Percentiles rank a stretch among this genome's conserved stretches.
Evolutionary conservation across 1,140 invertebrate genomes (phyloP).

Genomic region (Papilio polyxenes): DNA sequence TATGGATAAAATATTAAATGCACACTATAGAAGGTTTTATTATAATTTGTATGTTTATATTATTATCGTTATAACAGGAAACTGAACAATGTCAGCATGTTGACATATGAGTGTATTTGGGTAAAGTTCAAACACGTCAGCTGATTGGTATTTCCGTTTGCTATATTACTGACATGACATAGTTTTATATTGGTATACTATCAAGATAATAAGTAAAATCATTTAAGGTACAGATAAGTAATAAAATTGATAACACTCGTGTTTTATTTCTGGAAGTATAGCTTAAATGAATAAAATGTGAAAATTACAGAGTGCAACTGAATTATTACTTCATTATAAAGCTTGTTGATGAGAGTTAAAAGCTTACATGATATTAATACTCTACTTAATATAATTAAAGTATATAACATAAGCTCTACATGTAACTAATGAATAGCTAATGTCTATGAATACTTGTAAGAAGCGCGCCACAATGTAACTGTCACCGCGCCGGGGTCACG

Average conservation of each 20-base stretch:
- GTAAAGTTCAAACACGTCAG: not conserved
- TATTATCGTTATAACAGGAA: not conserved
- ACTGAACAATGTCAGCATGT: not conserved
- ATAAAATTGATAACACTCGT: not conserved
- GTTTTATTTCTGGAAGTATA: not conserved
- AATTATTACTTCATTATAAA: not conserved
- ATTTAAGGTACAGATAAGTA: not conserved
- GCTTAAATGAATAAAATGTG: constrained; percentile 7
- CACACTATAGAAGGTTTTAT: not conserved
- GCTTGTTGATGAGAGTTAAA: not conserved
- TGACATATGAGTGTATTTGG: not conserved
- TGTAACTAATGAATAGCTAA: constrained; percentile 30
- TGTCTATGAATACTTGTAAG: constrained; percentile 46
- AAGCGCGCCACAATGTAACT: constrained; percentile 43
- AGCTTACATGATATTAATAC: not conserved
- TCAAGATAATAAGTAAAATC: not conserved
- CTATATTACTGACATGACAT: not conserved
- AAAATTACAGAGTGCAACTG: not conserved
- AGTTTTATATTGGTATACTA: not conserved
- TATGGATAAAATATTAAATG: not conserved
- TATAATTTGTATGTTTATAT: not conserved
- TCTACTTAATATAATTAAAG: not conserved
- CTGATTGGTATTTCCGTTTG: not conserved
- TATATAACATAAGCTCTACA: not conserved
- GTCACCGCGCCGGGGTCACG: constrained; percentile 36